Base-by-base conservation (phyloP, 2,113 vertebrate species). In the Oreotrochilus melanogaster region DNA sequence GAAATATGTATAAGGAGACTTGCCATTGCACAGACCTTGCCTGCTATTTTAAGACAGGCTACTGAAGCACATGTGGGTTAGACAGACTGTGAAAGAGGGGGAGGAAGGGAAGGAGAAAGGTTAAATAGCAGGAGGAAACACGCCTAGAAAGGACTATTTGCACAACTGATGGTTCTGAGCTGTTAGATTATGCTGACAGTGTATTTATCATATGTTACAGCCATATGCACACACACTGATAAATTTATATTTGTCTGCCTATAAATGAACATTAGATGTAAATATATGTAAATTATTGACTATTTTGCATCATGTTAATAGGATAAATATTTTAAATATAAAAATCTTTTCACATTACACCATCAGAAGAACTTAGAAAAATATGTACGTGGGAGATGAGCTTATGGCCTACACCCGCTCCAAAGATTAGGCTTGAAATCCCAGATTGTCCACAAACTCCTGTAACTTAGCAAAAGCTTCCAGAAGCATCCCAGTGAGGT, bases 191-290 rank as follows among this genome's bases (percentile, higher is more conserved):
- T 95, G 93, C 95, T 96, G 96, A 96, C 94, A 95, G 94, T 93
- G 91, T 92, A 97, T 95, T 96, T 95, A 97, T 97, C 96, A 97
- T 96, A 96, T 97, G 94, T 96, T 97, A 95, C 86, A 96, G 95
- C 96, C 96, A 97, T 96, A 97, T 97, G 95, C 95, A 97, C 94
- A 84, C 95, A 92, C 42, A 91, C 50, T 95, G 95, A 94, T 97
- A 96, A 91, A 93, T 95, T 95, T 96, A 87, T 96, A 97, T 92
- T 94, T 94, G 94, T 93, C 91, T 96, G 94, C 94, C 94, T 95
- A 95, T 91, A 97, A 96, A 96, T 96, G 94, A 96, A 95, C 91
- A 92, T 91, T 95, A 96, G 89, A 95, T 97, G 93, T 96, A 97
- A 97, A 97, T 97, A 96, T 89, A 95, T 97, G 91, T 92, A 97